Evolutionary conservation across 2,888 invertebrate species (phyloP).

Genomic region (Blera fallax): DNA sequence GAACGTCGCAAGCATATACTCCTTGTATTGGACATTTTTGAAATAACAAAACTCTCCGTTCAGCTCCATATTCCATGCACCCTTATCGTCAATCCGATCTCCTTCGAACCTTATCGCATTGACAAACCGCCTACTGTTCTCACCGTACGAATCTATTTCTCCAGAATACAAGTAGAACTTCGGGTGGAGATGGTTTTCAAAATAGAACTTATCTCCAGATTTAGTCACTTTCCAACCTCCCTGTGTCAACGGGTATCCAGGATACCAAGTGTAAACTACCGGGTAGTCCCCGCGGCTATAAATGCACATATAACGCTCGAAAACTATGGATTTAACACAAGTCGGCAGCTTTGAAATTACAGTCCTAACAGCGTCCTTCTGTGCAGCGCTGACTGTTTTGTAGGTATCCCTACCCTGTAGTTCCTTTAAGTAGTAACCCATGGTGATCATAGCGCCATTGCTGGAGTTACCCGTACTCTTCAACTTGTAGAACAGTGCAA

Average conservation of each 20-base stretch:
- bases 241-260: neutral
- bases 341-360: slow-evolving; percentile 2
- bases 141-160: neutral
- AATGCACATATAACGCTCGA: neutral
- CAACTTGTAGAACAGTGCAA: neutral
- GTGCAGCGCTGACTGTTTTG: neutral
- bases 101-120: no score
- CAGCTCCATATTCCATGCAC: neutral
- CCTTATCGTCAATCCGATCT: neutral
- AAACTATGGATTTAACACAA: neutral
- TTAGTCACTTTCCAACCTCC: neutral
- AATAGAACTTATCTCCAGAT: neutral
- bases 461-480: neutral
- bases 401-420: neutral
- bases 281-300: neutral
- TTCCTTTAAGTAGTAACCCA: neutral
- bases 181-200: neutral
- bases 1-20: neutral
- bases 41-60: neutral
- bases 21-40: neutral
- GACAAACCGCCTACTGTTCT: neutral
- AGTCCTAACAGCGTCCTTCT: neutral
- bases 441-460: slow-evolving; percentile 4
- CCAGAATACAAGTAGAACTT: neutral
- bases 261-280: neutral